Base-by-base conservation (phyloP, 2,113 vertebrate species). In the Tapirus terrestris region DNA sequence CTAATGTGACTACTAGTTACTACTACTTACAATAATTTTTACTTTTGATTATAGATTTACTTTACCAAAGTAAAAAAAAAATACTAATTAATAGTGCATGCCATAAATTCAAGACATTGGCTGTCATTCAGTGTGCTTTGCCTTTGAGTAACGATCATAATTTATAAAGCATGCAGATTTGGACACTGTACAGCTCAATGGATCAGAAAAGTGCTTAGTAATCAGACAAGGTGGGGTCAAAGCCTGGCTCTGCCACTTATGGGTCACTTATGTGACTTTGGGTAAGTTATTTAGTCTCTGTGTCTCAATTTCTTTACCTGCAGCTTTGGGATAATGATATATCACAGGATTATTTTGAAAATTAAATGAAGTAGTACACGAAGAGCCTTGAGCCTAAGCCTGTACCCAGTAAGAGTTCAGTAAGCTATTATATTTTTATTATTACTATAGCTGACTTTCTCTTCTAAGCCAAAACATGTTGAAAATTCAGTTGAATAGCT, bases 31-130 rank as follows among this genome's bases (percentile, higher is more conserved):
- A 70, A 20, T 77, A 92, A 95, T 84, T 91, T 77, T 43, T 60
- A 80, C 51, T 80, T 96, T 91, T 72, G 29, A 95, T 79, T 90
- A 77, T 88, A 77, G 53, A 81, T 73, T 96, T 97, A 91, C 21
- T 85, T 93, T 88, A 27, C 20, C 51, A 3, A 87, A 83, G 36
- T 91, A 58, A 94, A 93, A 63, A 76, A 92, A 77, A 61, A 73
- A 81, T 48, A 60, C 45, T 90, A 76, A 94, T 95, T 96, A 67
- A 72, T 83, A 72, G 65, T 65, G 53, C 27, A 91, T 80, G 75
- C 45, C 65, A 67, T 95, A 92, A 90, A 92, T 76, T 48, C 65
- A 95, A 36, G 58, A 43, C 76, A 63, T 39, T 43, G 21, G 13
- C n/a, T 83, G 33, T 80, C 53, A 39, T 76, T 92, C 61, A 83